phyloP scores from a whole-genome alignment of 2,113 vertebrate species.

The Sinosuthora webbiana region DNA sequence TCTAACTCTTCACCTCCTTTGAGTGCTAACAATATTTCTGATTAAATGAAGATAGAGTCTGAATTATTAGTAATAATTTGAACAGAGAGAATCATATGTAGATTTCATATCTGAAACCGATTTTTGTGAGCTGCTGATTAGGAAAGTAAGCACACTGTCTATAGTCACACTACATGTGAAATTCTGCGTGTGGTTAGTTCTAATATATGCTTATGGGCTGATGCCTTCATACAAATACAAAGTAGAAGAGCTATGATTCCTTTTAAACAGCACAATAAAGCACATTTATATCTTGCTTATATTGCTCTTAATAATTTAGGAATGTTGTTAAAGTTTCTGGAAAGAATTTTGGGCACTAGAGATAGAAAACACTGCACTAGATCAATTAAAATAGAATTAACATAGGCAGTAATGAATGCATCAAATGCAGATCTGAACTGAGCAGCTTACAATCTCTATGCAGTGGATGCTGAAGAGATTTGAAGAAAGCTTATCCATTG shows the following conservation, averaged over 20 bases:
- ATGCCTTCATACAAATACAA: neutral
- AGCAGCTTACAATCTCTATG: neutral
- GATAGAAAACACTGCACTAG: neutral
- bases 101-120: neutral
- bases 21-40: neutral
- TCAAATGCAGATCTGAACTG: neutral
- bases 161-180: neutral
- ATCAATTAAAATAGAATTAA: neutral
- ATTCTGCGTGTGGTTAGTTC: neutral
- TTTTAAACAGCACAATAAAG: neutral
- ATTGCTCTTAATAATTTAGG: neutral
- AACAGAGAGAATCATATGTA: neutral
- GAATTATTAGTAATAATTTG: neutral
- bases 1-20: neutral
- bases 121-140: neutral
- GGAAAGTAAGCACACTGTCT: neutral
- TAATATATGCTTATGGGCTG: neutral
- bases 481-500: neutral
- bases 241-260: neutral
- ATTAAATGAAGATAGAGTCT: neutral
- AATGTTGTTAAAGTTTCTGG: neutral
- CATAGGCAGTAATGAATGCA: neutral
- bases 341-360: neutral
- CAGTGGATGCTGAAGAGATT: neutral
- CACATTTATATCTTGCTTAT: neutral